Base-by-base conservation (phyloP, 2,888 invertebrate genomes). In the Diarsia mendica region DNA sequence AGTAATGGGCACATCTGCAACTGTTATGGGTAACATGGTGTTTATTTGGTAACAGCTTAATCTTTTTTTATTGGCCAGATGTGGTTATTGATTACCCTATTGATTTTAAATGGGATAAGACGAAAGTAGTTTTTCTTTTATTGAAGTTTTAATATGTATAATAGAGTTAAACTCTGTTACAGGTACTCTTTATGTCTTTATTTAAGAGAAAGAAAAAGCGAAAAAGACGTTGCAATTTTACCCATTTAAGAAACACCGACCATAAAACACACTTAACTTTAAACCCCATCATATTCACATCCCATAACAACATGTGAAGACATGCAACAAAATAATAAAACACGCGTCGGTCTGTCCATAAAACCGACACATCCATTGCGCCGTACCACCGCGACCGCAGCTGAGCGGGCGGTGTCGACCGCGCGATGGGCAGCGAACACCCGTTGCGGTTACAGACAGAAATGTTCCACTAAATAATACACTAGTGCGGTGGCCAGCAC, bases 401-500 rank as follows among this genome's bases (percentile, higher is more conserved):
- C 39, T 65, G 71, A 67, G 13, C 63, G 85, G 58, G n/a, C 66
- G 65, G 71, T 72, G 65, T 48, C 51, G 48, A 83, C 82, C 86
- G 67, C 88, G 88, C 82, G 69, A 87, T 83, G 81, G 88, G 69
- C 66, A 85, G 67, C 74, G 86, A 79, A 86, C 89, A 86, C 79
- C 80, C 79, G 80, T 83, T 88, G 88, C 55, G 88, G 89, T 89
- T 77, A 67, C 80, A 74, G 72, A 71, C 84, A 79, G 82, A 85
- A 84, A 85, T 85, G 82, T 80, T 73, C 72, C 61, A 83, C 81
- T 83, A 82, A 88, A 88, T 88, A 86, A 88, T 87, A 83, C 65
- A 82, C 75, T 79, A 72, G 77, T 65, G 80, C 68, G 83, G 84
- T 82, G 74, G 73, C 77, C 70, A 73, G 66, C 82, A 63, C 75